Percentiles rank a stretch among this genome's conserved stretches.
These are phyloP conservation scores for Asarcornis scutulata DNA, from an alignment of 2,113 vertebrate species.

Conservation along the genomic window DNA sequence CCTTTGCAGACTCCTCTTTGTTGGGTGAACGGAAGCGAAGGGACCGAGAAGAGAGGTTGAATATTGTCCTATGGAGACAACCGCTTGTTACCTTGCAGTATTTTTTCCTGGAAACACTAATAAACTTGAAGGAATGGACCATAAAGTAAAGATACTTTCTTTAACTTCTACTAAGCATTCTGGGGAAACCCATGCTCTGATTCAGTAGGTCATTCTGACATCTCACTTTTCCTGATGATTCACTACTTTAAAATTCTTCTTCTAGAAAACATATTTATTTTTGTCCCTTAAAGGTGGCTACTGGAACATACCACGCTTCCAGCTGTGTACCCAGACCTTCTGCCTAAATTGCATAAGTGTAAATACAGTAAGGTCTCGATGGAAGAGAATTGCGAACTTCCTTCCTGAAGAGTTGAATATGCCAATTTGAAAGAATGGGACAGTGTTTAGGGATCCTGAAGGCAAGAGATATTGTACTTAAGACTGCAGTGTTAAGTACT, in stretches of 20 bases:
- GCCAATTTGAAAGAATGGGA: background rate
- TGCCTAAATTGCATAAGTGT: background rate
- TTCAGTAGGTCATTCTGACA: slow-evolving; percentile 61
- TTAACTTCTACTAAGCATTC: slow-evolving; percentile 44
- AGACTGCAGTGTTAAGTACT: background rate
- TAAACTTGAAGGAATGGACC: slow-evolving; percentile 93
- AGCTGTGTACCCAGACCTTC: background rate
- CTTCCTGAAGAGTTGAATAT: background rate
- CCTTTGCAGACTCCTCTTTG: slow-evolving; percentile 80
- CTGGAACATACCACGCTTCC: background rate
- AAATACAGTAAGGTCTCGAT: background rate
- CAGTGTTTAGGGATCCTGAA: background rate
- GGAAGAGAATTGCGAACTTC: background rate
- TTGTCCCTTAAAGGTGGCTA: background rate
- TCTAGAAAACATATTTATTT: background rate
- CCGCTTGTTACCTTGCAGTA: slow-evolving; percentile 92
- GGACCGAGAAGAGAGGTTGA: slow-evolving; percentile 90
- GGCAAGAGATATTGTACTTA: background rate
- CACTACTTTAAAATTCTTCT: background rate
- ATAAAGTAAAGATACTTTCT: slow-evolving; percentile 86
- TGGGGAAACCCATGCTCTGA: slow-evolving; percentile 64
- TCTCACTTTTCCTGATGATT: slow-evolving; percentile 25
- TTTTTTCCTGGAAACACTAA: slow-evolving; percentile 91
- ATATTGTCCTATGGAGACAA: slow-evolving; percentile 92
- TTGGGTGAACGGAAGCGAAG: slow-evolving; percentile 83